Evolutionary conservation across 1,140 invertebrate species (phyloP), one percentile per base, ranked within the genome.

Genomic region (Drosophila parvula): DNA sequence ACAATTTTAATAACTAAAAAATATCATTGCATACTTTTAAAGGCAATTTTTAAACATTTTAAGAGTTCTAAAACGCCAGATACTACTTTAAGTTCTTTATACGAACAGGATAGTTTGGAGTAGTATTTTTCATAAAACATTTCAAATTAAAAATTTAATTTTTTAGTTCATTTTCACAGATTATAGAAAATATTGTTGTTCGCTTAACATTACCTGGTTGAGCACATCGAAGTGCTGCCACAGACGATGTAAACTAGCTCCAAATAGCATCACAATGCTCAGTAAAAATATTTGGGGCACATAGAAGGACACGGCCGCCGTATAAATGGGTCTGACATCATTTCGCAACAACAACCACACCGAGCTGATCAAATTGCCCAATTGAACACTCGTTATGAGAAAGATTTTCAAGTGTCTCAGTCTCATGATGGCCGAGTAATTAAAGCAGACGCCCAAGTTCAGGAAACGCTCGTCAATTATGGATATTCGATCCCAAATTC

Each of bases 271-370:
- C 5, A 92, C 89, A 22, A 89, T 61, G 36, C 83, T 85, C 0
- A 91, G 75, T 28, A 92, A 58, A 70, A 91, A 91, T 10, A 92
- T 55, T 38, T 91, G 89, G 0, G 91, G 91, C 22, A 85, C 74
- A 76, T 89, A 92, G 45, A 92, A 92, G 7, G 90, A 73, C n/a
- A 91, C 78, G 5, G 81, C 61, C 3, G 86, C 91, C 5, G 84
- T 80, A 32, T 85, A 91, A 27, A 77, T 85, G 5, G 91, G 90
- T 18, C 79, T 59, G 6, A 92, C 78, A 57, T 77, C 74, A 57
- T 90, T 92, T 16, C 34, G 59, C 14, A 92, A 51, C n/a, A 92
- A 38, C 70, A 91, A 59, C 62, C 76, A 89, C 6, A 75, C 30
- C 11, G 89, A 83, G 22, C 90, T 89, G 5, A 60, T n/a, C 53